These are phyloP conservation scores for Chaetodon trifasciatus DNA, from an alignment of 2,797 vertebrate species.

Conservation along the genomic window DNA sequence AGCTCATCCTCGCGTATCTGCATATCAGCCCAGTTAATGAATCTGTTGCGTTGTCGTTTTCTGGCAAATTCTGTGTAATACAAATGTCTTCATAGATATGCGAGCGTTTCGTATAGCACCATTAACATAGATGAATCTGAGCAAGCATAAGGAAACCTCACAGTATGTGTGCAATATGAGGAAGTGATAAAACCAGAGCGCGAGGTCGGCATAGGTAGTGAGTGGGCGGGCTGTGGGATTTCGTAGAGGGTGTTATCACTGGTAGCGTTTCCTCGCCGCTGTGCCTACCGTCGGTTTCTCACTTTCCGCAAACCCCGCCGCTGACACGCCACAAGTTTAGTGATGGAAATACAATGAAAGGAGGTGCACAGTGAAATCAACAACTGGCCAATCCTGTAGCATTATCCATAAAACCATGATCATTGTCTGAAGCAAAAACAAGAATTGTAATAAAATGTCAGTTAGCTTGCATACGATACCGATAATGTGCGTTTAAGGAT, in stretches of 20 bases:
- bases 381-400: background rate
- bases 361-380: background rate
- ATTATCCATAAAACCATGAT: background rate
- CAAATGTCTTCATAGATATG: slow-evolving; percentile 53
- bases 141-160: slow-evolving; percentile 18
- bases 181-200: slow-evolving; percentile 56
- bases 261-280: slow-evolving; percentile 10
- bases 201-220: slow-evolving; percentile 40
- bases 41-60: slow-evolving; percentile 45
- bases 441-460: background rate
- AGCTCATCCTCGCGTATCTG: slow-evolving; percentile 48
- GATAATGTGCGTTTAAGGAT: background rate
- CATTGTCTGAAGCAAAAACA: background rate
- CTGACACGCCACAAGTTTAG: slow-evolving; percentile 1
- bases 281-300: background rate
- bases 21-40: slow-evolving; percentile 57
- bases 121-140: slow-evolving; percentile 42
- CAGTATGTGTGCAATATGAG: slow-evolving; percentile 24
- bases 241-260: background rate
- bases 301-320: background rate
- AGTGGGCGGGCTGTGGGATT: slow-evolving; percentile 36
- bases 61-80: slow-evolving; percentile 12
- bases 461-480: background rate
- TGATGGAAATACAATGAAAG: slow-evolving; percentile 3
- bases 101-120: slow-evolving; percentile 16